Evolutionary conservation across 2,888 invertebrate genomes (phyloP).

Genomic region (Mesoligia furuncula): DNA sequence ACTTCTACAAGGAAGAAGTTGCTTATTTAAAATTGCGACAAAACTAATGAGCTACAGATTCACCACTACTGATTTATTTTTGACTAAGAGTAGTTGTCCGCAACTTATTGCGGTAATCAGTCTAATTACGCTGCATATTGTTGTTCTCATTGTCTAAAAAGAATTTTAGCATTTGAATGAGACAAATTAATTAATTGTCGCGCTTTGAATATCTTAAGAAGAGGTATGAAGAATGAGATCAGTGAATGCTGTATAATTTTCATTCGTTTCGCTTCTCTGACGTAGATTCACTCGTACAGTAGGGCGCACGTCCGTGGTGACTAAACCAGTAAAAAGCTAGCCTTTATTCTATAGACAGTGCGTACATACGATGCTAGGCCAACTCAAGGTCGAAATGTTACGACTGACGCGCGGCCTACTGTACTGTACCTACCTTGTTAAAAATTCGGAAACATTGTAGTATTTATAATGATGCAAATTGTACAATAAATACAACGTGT

Average conservation of each 20-base stretch:
- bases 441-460: conserved; percentile 12
- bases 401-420: neutral
- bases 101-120: conserved; percentile 35
- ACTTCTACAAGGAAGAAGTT: neutral
- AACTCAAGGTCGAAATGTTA: neutral
- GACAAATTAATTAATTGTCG: conserved; percentile 60
- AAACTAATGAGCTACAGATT: conserved; percentile 1
- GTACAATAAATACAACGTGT: neutral
- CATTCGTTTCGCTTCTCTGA: conserved; percentile 53
- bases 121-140: conserved; percentile 38
- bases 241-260: conserved; percentile 61
- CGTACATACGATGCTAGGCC: neutral
- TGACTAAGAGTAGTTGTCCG: neutral
- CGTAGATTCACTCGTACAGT: conserved; percentile 16
- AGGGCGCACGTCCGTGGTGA: neutral
- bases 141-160: conserved; percentile 43
- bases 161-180: conserved; percentile 61
- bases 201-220: conserved; percentile 41
- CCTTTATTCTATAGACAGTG: neutral
- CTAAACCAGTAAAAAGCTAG: neutral
- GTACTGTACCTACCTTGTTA: neutral
- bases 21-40: neutral
- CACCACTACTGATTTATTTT: conserved; percentile 2
- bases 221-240: conserved; percentile 40
- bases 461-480: neutral